phyloP scores from a whole-genome alignment of 1,140 invertebrate genomes.

The Pseudoatta argentina region DNA sequence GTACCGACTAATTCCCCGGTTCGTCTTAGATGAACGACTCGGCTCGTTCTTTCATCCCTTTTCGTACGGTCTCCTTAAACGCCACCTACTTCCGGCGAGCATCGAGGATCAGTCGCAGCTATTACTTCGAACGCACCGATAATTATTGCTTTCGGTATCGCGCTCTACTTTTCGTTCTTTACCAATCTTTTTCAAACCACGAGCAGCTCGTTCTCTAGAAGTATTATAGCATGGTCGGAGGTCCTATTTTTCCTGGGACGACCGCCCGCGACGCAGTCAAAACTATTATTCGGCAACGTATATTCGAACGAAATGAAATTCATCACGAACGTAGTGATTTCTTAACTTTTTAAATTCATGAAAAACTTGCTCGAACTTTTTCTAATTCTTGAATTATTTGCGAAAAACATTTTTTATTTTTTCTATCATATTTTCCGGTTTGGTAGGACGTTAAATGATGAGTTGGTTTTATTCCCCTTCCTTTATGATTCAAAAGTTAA shows the following conservation, averaged over 20 bases:
- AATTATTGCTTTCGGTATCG: conserved; percentile 75
- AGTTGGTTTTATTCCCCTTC: no score
- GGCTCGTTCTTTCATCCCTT: conserved; percentile 65
- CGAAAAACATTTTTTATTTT: no score
- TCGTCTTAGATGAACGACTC: conserved; percentile 41
- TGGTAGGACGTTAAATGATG: no score
- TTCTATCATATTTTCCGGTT: no score
- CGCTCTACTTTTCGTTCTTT: conserved; percentile 45
- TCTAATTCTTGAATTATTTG: no score
- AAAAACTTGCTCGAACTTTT: no score
- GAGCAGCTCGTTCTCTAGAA: conserved; percentile 20
- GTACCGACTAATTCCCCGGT: conserved; percentile 71
- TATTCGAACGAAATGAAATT: background rate
- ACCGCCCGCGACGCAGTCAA: conserved; percentile 68
- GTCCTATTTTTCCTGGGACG: conserved; percentile 24
- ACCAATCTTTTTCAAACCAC: conserved; percentile 39
- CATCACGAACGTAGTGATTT: background rate
- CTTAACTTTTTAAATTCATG: background rate
- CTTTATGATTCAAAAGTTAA: no score
- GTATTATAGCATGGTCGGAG: background rate
- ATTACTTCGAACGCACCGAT: conserved; percentile 69
- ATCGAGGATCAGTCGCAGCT: conserved; percentile 48
- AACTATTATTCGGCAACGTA: conserved; percentile 6
- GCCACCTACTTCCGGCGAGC: conserved; percentile 76
- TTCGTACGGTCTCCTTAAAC: conserved; percentile 61